Conservation (phyloP, 2,888 invertebrate genomes). For the Acanthococcus lagerstroemiae region DNA sequence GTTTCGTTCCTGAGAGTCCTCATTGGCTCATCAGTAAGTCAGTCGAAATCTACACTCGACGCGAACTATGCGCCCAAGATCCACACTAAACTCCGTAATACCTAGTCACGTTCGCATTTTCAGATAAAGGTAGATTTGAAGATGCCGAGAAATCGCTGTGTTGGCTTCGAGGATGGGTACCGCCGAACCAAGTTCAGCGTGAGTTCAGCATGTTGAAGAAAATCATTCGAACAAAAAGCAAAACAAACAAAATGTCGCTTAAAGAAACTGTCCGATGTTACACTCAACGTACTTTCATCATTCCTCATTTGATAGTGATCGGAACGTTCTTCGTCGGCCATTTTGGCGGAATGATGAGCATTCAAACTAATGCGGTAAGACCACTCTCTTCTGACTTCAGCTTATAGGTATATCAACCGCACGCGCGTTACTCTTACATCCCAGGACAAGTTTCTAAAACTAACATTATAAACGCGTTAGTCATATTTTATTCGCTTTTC, state of each 20-base stretch:
- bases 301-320: constrained; percentile 56
- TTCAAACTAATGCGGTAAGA: constrained; percentile 45
- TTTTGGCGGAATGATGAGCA: constrained; percentile 63
- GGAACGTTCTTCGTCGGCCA: constrained; percentile 61
- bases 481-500: too few species aligned
- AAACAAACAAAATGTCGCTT: constrained; percentile 30
- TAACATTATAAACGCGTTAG: too few species aligned
- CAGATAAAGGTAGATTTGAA: constrained; percentile 49
- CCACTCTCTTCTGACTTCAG: too few species aligned
- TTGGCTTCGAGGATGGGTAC: constrained; percentile 71
- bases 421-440: too few species aligned
- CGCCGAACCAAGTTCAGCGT: constrained; percentile 49
- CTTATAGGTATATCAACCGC: too few species aligned
- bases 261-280: constrained; percentile 34
- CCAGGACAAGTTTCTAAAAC: too few species aligned
- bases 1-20: constrained; percentile 70
- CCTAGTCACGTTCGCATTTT: too few species aligned
- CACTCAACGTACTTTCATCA: constrained; percentile 48
- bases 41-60: too few species aligned
- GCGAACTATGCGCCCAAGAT: too few species aligned
- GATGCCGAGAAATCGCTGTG: constrained; percentile 60
- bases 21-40: constrained; percentile 59
- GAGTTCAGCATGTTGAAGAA: constrained; percentile 42
- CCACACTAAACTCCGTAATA: too few species aligned
- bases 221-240: constrained; percentile 30